These are phyloP conservation scores for Dipus sagitta DNA, from an alignment of 2,797 vertebrate species.

Conservation along the genomic window DNA sequence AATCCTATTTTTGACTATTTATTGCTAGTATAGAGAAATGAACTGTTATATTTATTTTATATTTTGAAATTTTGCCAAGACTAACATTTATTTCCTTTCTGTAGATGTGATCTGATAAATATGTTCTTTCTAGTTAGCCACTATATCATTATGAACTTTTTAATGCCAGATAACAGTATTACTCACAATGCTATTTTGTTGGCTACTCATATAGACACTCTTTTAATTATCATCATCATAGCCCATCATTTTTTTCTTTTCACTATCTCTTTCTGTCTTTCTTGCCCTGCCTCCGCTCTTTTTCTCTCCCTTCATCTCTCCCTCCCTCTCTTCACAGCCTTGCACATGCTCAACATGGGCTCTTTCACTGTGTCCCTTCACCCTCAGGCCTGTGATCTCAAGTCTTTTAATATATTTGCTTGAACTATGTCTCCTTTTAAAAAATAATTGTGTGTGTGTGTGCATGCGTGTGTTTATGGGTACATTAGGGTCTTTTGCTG, in stretches of 20 bases:
- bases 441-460: too few relatives aligned
- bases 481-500: too few relatives aligned
- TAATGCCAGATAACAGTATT: neutral
- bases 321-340: neutral
- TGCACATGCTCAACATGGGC: too few relatives aligned
- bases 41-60: neutral
- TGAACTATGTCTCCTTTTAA: too few relatives aligned
- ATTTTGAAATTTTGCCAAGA: neutral
- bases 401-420: neutral
- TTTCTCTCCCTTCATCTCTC: too few relatives aligned
- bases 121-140: neutral
- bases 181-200: neutral
- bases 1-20: neutral
- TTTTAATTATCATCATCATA: too few relatives aligned
- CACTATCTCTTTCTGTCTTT: too few relatives aligned
- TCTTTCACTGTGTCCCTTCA: too few relatives aligned
- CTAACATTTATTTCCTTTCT: neutral
- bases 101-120: neutral
- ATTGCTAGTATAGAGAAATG: neutral
- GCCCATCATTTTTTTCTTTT: neutral
- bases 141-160: neutral
- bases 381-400: neutral
- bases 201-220: too few relatives aligned
- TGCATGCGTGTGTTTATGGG: too few relatives aligned
- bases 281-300: too few relatives aligned